Evolutionary conservation across 2,888 invertebrate genomes (phyloP).

Genomic region (Argyresthia goedartella): DNA sequence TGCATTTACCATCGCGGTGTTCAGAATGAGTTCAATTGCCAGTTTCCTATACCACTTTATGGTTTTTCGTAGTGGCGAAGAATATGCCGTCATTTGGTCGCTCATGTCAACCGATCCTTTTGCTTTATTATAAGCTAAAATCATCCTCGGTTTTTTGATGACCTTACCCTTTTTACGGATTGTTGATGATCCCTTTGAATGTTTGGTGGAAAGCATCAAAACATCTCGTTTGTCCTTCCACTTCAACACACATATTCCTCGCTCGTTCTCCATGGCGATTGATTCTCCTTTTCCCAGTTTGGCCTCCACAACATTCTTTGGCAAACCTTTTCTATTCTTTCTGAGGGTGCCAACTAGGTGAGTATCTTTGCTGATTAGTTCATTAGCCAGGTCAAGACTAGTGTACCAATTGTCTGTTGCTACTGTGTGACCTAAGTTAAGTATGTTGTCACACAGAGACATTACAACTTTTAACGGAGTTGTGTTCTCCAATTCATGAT

Average conservation of each 20-base stretch:
- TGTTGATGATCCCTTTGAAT: constrained; percentile 16
- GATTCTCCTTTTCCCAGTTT: constrained; percentile 23
- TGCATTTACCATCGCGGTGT: constrained; percentile 22
- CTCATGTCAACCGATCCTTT: constrained; percentile 27
- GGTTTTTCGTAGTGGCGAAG: constrained; percentile 24
- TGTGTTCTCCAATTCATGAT: constrained; percentile 18
- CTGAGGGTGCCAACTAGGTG: constrained; percentile 12
- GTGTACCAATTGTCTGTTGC: constrained; percentile 24
- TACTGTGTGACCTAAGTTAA: constrained; percentile 19
- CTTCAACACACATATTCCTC: constrained; percentile 6
- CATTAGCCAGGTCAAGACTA: constrained; percentile 14
- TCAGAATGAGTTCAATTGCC: constrained; percentile 20
- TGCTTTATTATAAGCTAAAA: constrained; percentile 24
- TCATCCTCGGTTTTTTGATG: constrained; percentile 17
- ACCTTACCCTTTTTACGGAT: constrained; percentile 16
- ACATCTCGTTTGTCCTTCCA: constrained; percentile 21
- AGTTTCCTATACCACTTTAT: constrained; percentile 33
- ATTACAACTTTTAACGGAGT: constrained; percentile 21
- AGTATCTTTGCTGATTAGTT: constrained; percentile 10
- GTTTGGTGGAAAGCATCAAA: constrained; percentile 26
- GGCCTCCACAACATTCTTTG: constrained; percentile 21
- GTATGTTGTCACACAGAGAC: constrained; percentile 17
- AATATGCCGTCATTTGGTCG: constrained; percentile 26
- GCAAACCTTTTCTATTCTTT: constrained; percentile 7
- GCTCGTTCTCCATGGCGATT: constrained; percentile 7